Percentiles rank a stretch among this genome's conserved stretches.
phyloP scores from a whole-genome alignment of 1,140 invertebrate species.

The Drosophila mayri region DNA sequence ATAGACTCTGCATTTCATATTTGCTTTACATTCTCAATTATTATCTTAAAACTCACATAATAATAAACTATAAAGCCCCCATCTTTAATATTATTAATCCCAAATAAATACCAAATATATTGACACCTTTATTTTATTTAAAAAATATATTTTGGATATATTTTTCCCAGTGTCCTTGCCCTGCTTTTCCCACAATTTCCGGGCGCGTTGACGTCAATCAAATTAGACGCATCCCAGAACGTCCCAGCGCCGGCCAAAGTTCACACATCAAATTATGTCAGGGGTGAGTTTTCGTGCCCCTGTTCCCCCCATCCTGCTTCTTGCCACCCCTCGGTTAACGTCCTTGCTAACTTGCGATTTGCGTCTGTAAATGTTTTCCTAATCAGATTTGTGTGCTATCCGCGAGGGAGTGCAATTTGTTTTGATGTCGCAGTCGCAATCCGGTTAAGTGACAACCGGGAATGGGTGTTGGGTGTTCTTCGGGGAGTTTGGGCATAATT shows the following conservation, averaged over 20 bases:
- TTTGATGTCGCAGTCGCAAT: constrained; percentile 74
- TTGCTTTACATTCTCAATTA: neutral
- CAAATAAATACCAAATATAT: too few relatives aligned
- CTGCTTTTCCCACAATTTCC: constrained; percentile 68
- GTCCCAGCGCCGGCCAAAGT: constrained; percentile 51
- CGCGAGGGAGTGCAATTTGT: constrained; percentile 76
- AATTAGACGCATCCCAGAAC: constrained; percentile 53
- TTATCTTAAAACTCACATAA: neutral
- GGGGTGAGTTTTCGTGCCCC: constrained; percentile 37
- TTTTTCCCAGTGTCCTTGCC: neutral
- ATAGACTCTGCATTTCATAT: too few relatives aligned
- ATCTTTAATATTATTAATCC: neutral
- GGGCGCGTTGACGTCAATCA: constrained; percentile 72
- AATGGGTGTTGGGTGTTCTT: constrained; percentile 10
- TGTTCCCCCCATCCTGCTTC: neutral
- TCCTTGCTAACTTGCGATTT: constrained; percentile 74
- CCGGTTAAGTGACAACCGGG: constrained; percentile 63
- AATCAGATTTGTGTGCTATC: constrained; percentile 74
- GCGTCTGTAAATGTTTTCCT: constrained; percentile 80
- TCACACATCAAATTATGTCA: constrained; percentile 71
- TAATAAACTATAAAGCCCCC: neutral
- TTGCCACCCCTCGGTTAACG: constrained; percentile 9
- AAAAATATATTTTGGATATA: too few relatives aligned
- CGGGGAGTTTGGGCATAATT: constrained; percentile 49
- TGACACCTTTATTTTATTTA: too few relatives aligned